phyloP scores from a whole-genome alignment of 2,888 invertebrate species.

The Theodoxus fluviatilis region DNA sequence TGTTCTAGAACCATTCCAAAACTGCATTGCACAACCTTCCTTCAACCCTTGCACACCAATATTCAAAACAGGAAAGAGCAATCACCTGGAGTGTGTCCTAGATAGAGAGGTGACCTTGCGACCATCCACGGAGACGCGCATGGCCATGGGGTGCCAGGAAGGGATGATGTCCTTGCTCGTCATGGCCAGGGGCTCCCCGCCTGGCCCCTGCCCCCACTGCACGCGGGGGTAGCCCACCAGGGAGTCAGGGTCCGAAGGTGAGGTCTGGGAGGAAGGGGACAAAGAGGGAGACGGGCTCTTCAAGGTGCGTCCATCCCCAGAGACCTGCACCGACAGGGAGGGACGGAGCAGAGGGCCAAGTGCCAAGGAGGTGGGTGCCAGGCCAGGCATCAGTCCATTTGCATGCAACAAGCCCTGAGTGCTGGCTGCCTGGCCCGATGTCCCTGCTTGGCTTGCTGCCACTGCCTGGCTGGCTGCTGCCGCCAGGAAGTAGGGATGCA shows the following conservation, averaged over 20 bases:
- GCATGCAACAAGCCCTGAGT: too few species aligned
- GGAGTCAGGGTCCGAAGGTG: slow-evolving; percentile 36
- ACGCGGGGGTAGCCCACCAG: slow-evolving; percentile 48
- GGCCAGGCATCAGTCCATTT: slow-evolving; percentile 14
- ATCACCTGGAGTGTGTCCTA: slow-evolving; percentile 62
- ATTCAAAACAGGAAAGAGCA: too few species aligned
- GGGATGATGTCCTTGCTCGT: slow-evolving; percentile 15
- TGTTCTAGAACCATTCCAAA: too few species aligned
- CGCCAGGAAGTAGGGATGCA: slow-evolving; percentile 1
- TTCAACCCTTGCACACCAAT: too few species aligned
- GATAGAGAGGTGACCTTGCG: slow-evolving; percentile 58
- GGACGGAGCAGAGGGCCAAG: slow-evolving; percentile 22
- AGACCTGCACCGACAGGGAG: slow-evolving; percentile 29
- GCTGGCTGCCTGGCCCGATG: too few species aligned
- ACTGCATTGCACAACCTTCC: too few species aligned
- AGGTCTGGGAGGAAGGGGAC: slow-evolving; percentile 24
- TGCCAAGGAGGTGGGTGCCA: slow-evolving; percentile 21
- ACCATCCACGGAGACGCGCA: slow-evolving; percentile 44
- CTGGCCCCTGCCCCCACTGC: slow-evolving; percentile 41
- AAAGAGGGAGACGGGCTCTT: slow-evolving; percentile 11
- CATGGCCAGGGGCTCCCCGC: background rate
- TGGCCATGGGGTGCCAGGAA: slow-evolving; percentile 24
- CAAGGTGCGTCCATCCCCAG: slow-evolving; percentile 13
- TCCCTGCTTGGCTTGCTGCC: too few species aligned
- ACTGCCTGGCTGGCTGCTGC: too few species aligned